Evolutionary conservation across 2,797 vertebrate genomes (phyloP).

Genomic region (Hoplostethus atlanticus): DNA sequence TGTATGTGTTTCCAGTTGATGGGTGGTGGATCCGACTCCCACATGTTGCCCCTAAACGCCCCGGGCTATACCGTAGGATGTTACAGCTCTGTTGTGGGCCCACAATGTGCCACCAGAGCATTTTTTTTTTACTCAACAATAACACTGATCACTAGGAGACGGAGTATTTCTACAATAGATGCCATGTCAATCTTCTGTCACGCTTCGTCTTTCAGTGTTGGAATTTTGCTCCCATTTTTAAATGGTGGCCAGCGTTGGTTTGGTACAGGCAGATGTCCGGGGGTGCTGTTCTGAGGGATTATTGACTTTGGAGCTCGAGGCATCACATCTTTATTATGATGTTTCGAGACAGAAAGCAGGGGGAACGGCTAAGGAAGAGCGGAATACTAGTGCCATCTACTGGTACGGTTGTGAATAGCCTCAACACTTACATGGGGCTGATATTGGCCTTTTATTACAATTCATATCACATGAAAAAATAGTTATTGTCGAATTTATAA

Average conservation of each 20-base stretch:
- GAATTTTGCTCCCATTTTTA: slow-evolving; percentile 35
- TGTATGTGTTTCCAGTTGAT: slow-evolving; percentile 51
- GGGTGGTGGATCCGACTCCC: slow-evolving; percentile 61
- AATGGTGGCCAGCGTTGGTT: slow-evolving; percentile 37
- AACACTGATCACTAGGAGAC: slow-evolving; percentile 17
- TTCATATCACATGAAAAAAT: too few species aligned
- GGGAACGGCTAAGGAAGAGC: background rate
- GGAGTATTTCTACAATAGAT: slow-evolving; percentile 32
- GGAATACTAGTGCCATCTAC: slow-evolving; percentile 62
- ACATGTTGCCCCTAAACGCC: slow-evolving; percentile 56
- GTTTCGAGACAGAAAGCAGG: slow-evolving; percentile 1
- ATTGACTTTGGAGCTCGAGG: slow-evolving; percentile 45
- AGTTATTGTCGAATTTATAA: too few species aligned
- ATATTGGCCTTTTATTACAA: too few species aligned
- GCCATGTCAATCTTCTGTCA: slow-evolving; percentile 56
- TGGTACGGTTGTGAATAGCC: slow-evolving; percentile 12
- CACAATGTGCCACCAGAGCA: slow-evolving; percentile 35
- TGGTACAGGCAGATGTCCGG: slow-evolving; percentile 30
- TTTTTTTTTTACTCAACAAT: slow-evolving; percentile 22
- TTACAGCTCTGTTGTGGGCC: slow-evolving; percentile 37
- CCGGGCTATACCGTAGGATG: slow-evolving; percentile 41
- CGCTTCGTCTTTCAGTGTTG: slow-evolving; percentile 38
- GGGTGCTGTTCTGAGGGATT: slow-evolving; percentile 47
- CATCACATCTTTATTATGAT: slow-evolving; percentile 13
- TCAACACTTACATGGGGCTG: background rate